Evolutionary conservation across 2,113 vertebrate species (phyloP), one percentile per base, ranked within the genome.

Genomic region (Notiomystis cincta): DNA sequence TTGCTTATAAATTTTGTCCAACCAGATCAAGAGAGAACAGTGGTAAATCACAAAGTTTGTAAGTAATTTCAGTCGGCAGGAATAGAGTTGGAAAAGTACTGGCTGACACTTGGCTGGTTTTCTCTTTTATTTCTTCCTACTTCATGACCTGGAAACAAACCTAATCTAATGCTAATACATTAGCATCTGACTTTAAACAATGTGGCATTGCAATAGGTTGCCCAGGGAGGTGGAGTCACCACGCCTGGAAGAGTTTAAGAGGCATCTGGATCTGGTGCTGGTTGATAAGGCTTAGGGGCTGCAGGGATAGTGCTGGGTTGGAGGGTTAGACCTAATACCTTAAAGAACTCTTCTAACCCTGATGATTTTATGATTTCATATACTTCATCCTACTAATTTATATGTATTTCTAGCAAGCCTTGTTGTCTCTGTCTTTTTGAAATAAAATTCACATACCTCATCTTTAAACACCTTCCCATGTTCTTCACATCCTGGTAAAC

Each of bases 381-480:
- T 7, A 60, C 24, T 76, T 67, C n/a, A 81, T 56, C 18, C n/a
- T 69, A 60, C 33, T 57, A 42, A 37, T 53, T 51, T 51, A 5
- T 33, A 45, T 23, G 9, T 44, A 48, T 69, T 85, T 85, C 31
- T 33, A 76, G 7, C 47, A 61, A 47, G 45, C 35, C 84, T 53
- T 71, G 15, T 44, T 40, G 8, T 81, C 30, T 25, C 11, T n/a
- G 22, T 50, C 20, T 65, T 89, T 85, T 37, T 33, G 28, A 85
- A 87, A 64, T 23, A 71, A 87, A 94, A 87, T 65, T 85, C 30
- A 97, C 97, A 93, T 97, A 99, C 98, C 98, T 99, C 98, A 57
- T 99, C 98, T 96, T 98, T 98, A 98, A 99, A 99, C n/a, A 98
- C 98, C 50, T 98, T 98, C 72, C 98, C 98, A 42, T 99, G 98